Evolutionary conservation across 2,797 vertebrate genomes (phyloP).

Genomic region (Tangara arthus): DNA sequence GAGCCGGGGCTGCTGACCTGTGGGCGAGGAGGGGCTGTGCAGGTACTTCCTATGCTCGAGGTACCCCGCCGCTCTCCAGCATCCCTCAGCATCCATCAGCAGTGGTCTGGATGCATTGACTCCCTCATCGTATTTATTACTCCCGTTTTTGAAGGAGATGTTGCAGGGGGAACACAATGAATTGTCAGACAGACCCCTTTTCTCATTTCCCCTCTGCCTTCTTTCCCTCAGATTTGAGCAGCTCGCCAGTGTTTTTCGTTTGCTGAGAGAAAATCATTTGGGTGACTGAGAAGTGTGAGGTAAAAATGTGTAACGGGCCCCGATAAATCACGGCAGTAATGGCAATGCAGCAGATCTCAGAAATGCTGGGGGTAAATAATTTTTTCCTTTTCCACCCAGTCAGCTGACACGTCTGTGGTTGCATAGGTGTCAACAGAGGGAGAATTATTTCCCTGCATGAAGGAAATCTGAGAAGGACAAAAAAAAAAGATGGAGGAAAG

Average conservation of each 20-base stretch:
- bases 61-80: background rate
- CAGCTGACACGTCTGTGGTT: background rate
- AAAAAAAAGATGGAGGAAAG: background rate
- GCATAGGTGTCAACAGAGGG: background rate
- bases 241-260: background rate
- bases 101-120: background rate
- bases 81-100: background rate
- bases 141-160: background rate
- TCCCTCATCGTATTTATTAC: fast-evolving
- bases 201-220: background rate
- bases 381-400: slow-evolving; percentile 28
- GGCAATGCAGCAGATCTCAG: background rate
- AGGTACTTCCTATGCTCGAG: background rate
- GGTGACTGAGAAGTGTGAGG: background rate
- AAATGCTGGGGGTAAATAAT: slow-evolving; percentile 30
- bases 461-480: background rate
- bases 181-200: fast-evolving
- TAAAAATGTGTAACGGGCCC: background rate
- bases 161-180: fast-evolving
- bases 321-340: background rate
- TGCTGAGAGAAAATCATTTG: background rate
- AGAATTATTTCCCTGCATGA: slow-evolving; percentile 12
- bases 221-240: background rate
- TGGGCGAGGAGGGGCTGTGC: fast-evolving
- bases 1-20: background rate